Conservation (phyloP, 2,888 invertebrate species). For the Leptopilina syphax region DNA sequence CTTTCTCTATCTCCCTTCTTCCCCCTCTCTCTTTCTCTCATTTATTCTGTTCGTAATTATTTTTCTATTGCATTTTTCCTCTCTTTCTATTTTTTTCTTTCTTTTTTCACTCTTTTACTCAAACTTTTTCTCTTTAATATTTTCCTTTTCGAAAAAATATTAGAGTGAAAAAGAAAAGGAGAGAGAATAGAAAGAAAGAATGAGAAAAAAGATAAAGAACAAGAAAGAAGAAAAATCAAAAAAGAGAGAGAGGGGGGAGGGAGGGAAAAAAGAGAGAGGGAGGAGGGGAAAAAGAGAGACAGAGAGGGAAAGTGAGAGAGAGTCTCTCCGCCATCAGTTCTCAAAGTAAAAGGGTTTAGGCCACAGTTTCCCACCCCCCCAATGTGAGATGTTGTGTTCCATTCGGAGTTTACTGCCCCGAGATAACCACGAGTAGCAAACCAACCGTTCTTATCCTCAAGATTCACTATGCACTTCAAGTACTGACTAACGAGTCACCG, state of each 20-base stretch:
- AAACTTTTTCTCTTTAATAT: neutral
- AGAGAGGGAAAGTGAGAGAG: neutral
- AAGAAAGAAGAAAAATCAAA: too few species aligned
- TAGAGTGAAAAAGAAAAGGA: too few species aligned
- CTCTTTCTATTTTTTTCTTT: conserved; percentile 44
- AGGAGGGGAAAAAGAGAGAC: too few species aligned
- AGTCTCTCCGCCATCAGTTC: neutral
- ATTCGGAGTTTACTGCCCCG: conserved; percentile 71
- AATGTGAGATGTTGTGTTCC: conserved; percentile 65
- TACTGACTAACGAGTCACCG: conserved; percentile 68
- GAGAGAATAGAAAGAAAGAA: too few species aligned
- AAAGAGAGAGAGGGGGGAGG: too few species aligned
- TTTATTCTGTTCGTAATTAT: too few species aligned
- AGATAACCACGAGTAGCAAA: conserved; percentile 71
- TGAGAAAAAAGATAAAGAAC: too few species aligned
- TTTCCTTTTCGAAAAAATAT: too few species aligned
- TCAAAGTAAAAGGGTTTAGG: conserved; percentile 10
- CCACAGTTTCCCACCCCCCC: conserved; percentile 34
- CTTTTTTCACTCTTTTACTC: conserved; percentile 22
- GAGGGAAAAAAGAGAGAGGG: too few species aligned
- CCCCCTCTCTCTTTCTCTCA: neutral
- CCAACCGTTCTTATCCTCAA: conserved; percentile 70
- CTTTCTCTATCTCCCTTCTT: neutral
- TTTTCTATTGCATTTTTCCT: conserved; percentile 35
- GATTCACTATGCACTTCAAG: conserved; percentile 66